Evolutionary conservation across 2,113 vertebrate species (phyloP).

Genomic region (Hippopotamus amphibius): DNA sequence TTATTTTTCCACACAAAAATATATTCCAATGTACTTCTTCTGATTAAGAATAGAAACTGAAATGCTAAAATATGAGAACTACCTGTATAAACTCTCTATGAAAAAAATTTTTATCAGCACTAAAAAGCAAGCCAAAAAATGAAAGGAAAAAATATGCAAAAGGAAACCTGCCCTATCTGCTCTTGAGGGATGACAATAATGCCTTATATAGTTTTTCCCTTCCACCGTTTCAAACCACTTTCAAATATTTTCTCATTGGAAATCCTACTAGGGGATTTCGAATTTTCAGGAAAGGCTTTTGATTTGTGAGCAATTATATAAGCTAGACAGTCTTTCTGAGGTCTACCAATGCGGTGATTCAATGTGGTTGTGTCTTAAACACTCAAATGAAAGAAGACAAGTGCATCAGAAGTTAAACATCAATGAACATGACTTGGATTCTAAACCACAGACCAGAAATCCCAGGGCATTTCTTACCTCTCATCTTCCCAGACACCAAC

Average conservation of each 20-base stretch:
- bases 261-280: not conserved
- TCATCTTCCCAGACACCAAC: not conserved
- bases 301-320: not conserved
- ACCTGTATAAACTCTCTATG: not conserved
- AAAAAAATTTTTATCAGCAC: not conserved
- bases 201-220: not conserved
- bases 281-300: slow-evolving; percentile 15
- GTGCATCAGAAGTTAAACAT: not conserved
- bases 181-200: not conserved
- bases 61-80: slow-evolving; percentile 5
- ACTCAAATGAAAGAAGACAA: not conserved
- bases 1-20: slow-evolving; percentile 18
- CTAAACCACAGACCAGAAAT: not conserved
- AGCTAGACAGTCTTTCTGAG: not conserved
- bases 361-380: not conserved
- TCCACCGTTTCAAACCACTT: not conserved
- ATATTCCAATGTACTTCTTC: not conserved
- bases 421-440: not conserved
- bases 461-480: not conserved
- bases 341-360: not conserved
- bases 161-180: not conserved
- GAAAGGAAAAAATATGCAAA: not conserved
- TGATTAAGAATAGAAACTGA: slow-evolving; percentile 25
- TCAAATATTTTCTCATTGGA: not conserved
- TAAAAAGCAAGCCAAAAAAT: not conserved